phyloP scores from a whole-genome alignment of 2,113 vertebrate genomes.

The Scomber scombrus region DNA sequence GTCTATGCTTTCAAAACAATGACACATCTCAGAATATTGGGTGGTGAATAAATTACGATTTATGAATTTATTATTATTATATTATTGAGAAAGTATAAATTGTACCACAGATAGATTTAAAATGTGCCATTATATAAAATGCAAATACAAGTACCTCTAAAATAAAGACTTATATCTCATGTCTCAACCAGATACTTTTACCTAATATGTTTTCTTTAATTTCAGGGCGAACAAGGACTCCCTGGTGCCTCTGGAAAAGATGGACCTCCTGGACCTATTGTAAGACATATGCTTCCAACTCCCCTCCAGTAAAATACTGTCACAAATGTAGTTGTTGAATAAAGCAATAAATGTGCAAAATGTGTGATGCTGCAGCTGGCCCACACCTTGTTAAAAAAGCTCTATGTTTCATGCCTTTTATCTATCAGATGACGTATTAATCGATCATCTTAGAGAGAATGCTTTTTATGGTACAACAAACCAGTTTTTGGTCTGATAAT shows the following conservation, averaged over 20 bases:
- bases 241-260: slow-evolving; percentile 94
- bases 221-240: slow-evolving; percentile 97
- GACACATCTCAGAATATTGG: background rate
- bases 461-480: background rate
- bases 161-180: background rate
- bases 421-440: background rate
- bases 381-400: background rate
- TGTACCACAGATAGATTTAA: background rate
- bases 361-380: background rate
- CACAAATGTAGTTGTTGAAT: background rate
- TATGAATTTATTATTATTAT: background rate
- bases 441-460: background rate
- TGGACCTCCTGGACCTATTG: slow-evolving; percentile 95
- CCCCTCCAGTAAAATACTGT: background rate
- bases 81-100: background rate
- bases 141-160: background rate
- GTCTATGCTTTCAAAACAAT: background rate
- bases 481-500: too few species aligned
- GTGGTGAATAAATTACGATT: background rate
- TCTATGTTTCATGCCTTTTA: background rate
- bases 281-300: slow-evolving; percentile 74
- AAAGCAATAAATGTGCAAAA: background rate
- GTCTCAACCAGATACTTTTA: background rate
- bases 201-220: slow-evolving; percentile 9
- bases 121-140: background rate